Evolutionary conservation across 1,140 invertebrate genomes (phyloP), one percentile per base, ranked within the genome.

Genomic region (Drosophila guanche): DNA sequence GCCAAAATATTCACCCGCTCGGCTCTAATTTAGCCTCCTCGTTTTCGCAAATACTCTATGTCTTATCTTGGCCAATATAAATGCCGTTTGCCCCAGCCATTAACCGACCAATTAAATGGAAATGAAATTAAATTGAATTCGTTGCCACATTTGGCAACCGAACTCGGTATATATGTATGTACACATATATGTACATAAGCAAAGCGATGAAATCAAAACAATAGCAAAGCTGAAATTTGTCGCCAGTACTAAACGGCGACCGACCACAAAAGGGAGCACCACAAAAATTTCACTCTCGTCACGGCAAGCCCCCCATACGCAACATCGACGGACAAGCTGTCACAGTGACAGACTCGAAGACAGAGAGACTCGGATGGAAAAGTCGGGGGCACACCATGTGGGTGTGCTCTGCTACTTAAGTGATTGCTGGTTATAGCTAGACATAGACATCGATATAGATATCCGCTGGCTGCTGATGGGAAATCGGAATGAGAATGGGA

Each of bases 351-450:
- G 47, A 52, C 20, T 10, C 42, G 62, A 23, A 25, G 65, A 42
- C 45, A 33, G 23, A 8, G 25, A 10, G 8, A 10, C 29, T 20
- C 16, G 16, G 16, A 20, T 20, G 16, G 16, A 20, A 20, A 1
- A 20, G 16, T 20, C 16, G 25, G 1, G 6, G 23, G 23, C 6
- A 33, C 27, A 37, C n/a, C 20, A 52, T 53, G 81, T 88, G 81
- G 77, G 81, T 81, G 83, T 78, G 79, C 75, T 62, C 14, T 33
- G 37, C 72, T 81, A 78, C 77, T 81, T 78, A 78, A 85, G 68
- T 76, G 83, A 86, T 86, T 86, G 77, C 76, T 78, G 69, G 66
- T 65, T 62, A 63, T 42, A 42, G 68, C 50, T 43, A 53, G 48
- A 37, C 20, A 37, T 29, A 14, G n/a, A 37, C 20, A 37, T 29